Percentiles rank a stretch among this genome's conserved stretches.
Conservation (phyloP, 2,797 vertebrate genomes). For the Chrosomus eos region DNA sequence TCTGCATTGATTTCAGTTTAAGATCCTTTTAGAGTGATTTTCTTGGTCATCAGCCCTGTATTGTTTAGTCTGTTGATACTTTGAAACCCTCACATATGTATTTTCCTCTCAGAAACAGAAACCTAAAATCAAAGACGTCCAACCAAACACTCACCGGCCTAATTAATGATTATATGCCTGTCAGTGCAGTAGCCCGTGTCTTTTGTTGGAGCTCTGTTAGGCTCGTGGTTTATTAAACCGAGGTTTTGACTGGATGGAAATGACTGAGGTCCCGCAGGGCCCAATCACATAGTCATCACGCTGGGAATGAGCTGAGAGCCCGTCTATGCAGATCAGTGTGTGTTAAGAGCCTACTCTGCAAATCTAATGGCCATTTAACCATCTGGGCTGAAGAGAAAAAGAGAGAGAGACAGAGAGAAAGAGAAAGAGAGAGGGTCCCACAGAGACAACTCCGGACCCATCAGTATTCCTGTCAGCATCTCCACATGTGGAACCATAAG, state of each 20-base stretch:
- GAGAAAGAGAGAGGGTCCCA: constrained; percentile 11
- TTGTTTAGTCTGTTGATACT: neutral
- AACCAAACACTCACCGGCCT: constrained; percentile 5
- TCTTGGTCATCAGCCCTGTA: constrained; percentile 5
- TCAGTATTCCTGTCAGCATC: constrained; percentile 77
- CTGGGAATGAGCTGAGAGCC: constrained; percentile 50
- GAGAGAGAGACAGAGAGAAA: constrained; percentile 9
- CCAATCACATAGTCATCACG: constrained; percentile 58
- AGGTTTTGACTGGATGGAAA: constrained; percentile 63
- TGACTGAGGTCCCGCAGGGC: constrained; percentile 58
- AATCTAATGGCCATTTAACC: constrained; percentile 61
- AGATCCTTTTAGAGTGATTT: neutral
- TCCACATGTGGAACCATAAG: constrained; percentile 62
- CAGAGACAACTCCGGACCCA: constrained; percentile 52
- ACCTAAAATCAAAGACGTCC: constrained; percentile 31
- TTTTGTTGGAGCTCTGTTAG: constrained; percentile 37
- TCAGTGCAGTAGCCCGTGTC: constrained; percentile 22
- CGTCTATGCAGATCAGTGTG: constrained; percentile 56
- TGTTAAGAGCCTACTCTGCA: constrained; percentile 59
- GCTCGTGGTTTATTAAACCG: constrained; percentile 59
- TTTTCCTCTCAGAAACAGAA: constrained; percentile 35
- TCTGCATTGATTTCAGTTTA: neutral
- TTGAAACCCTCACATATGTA: constrained; percentile 1
- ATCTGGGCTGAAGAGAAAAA: constrained; percentile 48
- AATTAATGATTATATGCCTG: constrained; percentile 40